Evolutionary conservation across 1,140 invertebrate genomes (phyloP).

Genomic region (Anastrepha ludens): DNA sequence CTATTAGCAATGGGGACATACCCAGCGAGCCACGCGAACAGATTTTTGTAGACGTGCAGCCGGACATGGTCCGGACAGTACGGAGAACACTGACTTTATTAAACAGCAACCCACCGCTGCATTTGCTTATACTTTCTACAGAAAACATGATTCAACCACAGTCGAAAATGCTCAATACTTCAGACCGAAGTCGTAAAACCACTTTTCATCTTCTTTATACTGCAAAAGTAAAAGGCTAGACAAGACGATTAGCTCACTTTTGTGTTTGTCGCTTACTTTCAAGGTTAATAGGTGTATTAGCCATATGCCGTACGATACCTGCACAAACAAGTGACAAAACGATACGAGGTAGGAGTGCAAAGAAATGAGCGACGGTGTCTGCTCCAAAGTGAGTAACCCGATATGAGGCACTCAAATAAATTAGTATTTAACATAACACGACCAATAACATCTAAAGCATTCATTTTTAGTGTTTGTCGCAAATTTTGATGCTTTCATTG

Average conservation of each 20-base stretch:
- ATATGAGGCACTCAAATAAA: not conserved
- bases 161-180: not conserved
- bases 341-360: not conserved
- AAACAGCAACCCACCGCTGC: too few species aligned
- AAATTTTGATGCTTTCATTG: not conserved
- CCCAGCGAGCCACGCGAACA: too few species aligned
- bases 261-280: constrained; percentile 39
- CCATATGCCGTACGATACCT: not conserved
- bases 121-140: too few species aligned
- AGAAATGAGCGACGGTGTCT: not conserved
- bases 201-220: not conserved
- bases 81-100: too few species aligned
- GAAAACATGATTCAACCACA: not conserved
- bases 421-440: not conserved
- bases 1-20: too few species aligned
- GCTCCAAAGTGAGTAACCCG: not conserved
- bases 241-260: constrained; percentile 26
- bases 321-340: not conserved
- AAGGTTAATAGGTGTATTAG: not conserved
- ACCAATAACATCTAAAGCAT: not conserved
- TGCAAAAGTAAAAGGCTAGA: not conserved
- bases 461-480: not conserved
- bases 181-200: not conserved
- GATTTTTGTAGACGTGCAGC: too few species aligned
- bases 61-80: too few species aligned